Evolutionary conservation across 1,140 invertebrate genomes (phyloP).

Genomic region (Drosophila grimshawi): DNA sequence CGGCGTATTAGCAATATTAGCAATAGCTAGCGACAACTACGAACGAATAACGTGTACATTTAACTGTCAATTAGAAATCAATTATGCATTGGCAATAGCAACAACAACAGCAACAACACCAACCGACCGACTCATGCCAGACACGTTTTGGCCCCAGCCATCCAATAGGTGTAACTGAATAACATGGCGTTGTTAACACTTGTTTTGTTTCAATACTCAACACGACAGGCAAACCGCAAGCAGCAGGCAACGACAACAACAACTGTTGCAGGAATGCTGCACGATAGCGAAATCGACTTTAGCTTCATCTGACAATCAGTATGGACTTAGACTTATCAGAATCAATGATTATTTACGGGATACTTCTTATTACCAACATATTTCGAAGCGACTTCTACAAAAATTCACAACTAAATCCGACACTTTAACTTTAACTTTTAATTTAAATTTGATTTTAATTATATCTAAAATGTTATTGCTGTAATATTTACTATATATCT

Average conservation of each 20-base stretch:
- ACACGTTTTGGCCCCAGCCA: conserved; percentile 66
- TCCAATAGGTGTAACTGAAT: conserved; percentile 49
- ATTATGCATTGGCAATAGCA: conserved; percentile 76
- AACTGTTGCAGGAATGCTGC: conserved; percentile 11
- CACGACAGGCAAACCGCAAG: conserved; percentile 20
- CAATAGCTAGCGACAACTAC: conserved; percentile 26
- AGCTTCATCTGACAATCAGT: conserved; percentile 1
- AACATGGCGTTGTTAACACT: conserved; percentile 56
- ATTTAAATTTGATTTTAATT: too few relatives aligned
- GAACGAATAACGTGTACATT: conserved; percentile 52
- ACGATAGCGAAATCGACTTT: background rate
- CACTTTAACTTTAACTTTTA: too few relatives aligned
- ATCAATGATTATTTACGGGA: background rate
- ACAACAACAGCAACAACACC: conserved; percentile 30
- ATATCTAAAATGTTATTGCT: too few relatives aligned
- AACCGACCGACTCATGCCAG: conserved; percentile 58
- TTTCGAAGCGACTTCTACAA: background rate
- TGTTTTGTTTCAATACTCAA: conserved; percentile 58
- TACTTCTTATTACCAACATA: background rate
- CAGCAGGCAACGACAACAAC: conserved; percentile 2
- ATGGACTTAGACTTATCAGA: background rate
- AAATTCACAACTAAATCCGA: too few relatives aligned
- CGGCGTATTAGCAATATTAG: conserved; percentile 72
- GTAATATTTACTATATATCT: background rate
- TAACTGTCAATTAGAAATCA: conserved; percentile 83